Base-by-base conservation (phyloP, 2,113 vertebrate species). In the Brienomyrus brachyistius region DNA sequence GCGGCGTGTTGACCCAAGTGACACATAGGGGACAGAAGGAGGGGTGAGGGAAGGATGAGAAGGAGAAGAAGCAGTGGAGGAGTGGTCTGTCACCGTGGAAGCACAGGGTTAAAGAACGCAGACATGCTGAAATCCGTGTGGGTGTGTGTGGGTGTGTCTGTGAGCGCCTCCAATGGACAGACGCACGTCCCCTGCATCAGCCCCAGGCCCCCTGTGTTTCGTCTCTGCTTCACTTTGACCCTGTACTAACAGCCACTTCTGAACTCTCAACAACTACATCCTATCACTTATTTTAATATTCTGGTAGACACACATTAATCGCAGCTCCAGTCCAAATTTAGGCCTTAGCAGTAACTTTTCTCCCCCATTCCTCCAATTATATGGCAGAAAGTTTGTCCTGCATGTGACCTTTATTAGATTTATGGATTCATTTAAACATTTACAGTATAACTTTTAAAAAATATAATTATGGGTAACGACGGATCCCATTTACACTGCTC, bases 401-500 rank as follows among this genome's bases (percentile, higher is more conserved):
- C 17, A 43, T 47, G 40, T 51, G 88, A 89, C 48, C 88, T 80
- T 74, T 51, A 80, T 51, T 52, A 62, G 62, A 17, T 19, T 77
- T n/a, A 8, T 40, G 9, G 27, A 35, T 87, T 87, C 85, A 87
- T 87, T 87, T 35, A 54, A 19, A 54, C 85, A 54, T 87, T 87
- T 87, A 54, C 45, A 19, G n/a, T 56, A 31, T 87, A 87, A 87
- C 85, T 87, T 87, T 87, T 40, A 19, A 56, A 52, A 86, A 56
- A 54, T 19, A 56, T 40, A 87, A 87, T 54, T 87, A 88, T 21
- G 90, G 94, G 92, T 92, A 95, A 93, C 52, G 21, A 90, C 93
- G 92, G 90, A 93, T 94, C 94, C 94, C 94, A 95, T 95, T 96
- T 96, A 95, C 92, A 95, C 27, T 93, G 88, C 94, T 90, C 90